Base-by-base conservation (phyloP, 1,140 invertebrate species). In the Macrobrachium rosenbergii region DNA sequence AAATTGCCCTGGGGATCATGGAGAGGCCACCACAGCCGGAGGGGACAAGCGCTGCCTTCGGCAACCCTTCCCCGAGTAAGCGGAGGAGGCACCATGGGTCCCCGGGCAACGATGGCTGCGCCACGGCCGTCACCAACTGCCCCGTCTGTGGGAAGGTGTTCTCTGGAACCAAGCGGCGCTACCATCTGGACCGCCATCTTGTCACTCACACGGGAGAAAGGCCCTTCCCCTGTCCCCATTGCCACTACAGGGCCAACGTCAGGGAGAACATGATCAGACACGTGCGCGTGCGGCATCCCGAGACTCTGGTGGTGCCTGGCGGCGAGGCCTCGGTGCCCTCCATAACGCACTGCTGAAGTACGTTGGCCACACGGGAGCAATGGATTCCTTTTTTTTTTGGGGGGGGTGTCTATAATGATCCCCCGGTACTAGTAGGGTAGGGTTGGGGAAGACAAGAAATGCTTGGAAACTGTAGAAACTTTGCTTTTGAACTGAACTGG, bases 131-230 rank as follows among this genome's bases (percentile, higher is more conserved):
- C 45, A 62, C 86, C 21, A 72, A 79, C 6, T 97, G 96, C 91
- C 96, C 96, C 1, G 97, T 96, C 90, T 97, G 96, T 91, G 95
- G 96, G 72, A 97, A 97, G 91, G 96, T 96, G 90, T 96, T 98
- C 7, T 78, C 85, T 62, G 93, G 96, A 28, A 96, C 96, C 11
- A 96, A 96, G 91, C 96, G 97, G 92, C 77, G 85, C 12, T 87
- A 86, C 84, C 97, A 97, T 91, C 93, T 98, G n/a, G 96, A 97
- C 91, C 92, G 97, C 75, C 97, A 97, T 91, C 96, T 97, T 5
- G 93, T 96, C 43, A 97, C 97, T 90, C 96, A 97, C 91, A 97
- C 96, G 0, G 96, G 96, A 0, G 96, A 97, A 91, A 93, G 96
- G 45, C 96, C 96, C 7, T 97, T 97, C 91, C 95, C 96, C 63